Evolutionary conservation across 1,140 invertebrate genomes (phyloP).

Genomic region (Tetragnatha versicolor): DNA sequence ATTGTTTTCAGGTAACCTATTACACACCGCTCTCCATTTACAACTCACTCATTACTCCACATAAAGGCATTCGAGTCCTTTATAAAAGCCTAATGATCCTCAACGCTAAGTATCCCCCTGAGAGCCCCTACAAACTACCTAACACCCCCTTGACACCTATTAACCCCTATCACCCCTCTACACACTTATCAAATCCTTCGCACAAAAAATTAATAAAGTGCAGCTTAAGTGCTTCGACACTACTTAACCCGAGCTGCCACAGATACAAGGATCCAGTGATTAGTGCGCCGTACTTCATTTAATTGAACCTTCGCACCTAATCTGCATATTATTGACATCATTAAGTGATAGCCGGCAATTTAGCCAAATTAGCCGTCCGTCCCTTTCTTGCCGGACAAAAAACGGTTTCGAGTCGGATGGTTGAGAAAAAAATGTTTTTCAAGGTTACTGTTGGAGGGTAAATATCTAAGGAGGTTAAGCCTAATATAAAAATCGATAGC

Average conservation of each 20-base stretch:
- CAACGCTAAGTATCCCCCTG: background rate
- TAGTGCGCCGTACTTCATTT: slow-evolving; percentile 24
- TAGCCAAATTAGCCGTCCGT: slow-evolving; percentile 7
- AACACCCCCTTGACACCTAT: slow-evolving; percentile 5
- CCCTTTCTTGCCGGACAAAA: background rate
- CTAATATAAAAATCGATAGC: slow-evolving; percentile 39
- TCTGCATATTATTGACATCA: slow-evolving; percentile 39
- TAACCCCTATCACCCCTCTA: background rate
- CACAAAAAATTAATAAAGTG: background rate
- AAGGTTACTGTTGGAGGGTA: slow-evolving; percentile 6
- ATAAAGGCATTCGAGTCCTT: no score
- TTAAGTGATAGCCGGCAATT: slow-evolving; percentile 24
- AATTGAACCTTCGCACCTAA: slow-evolving; percentile 21
- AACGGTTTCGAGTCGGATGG: no score
- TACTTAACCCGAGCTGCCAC: background rate
- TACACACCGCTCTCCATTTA: no score
- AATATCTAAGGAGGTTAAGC: background rate
- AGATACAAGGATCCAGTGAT: background rate
- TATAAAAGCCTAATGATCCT: background rate
- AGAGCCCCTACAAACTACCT: no score
- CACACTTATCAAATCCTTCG: slow-evolving; percentile 5
- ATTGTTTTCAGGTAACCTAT: no score
- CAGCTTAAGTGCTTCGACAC: background rate
- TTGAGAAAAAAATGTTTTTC: background rate
- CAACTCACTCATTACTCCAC: no score